These are phyloP conservation scores for Wiebesia pumilae DNA, from an alignment of 1,140 invertebrate species.

Conservation along the genomic window DNA sequence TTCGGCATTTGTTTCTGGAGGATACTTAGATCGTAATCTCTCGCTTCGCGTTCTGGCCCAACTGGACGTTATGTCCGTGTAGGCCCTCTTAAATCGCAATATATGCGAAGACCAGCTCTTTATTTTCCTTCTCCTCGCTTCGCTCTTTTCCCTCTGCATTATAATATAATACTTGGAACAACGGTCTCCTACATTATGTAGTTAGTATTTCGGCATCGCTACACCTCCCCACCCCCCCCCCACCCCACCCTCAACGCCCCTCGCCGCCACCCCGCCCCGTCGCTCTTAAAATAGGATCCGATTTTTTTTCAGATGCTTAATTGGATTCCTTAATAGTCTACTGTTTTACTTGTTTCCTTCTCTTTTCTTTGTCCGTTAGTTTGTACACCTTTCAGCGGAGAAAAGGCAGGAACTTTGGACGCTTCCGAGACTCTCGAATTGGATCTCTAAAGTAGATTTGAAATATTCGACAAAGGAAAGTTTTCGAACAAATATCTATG, in stretches of 20 bases:
- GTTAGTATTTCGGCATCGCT: neutral
- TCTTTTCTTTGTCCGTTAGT: no score
- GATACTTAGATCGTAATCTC: conserved; percentile 74
- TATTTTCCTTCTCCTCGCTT: conserved; percentile 52
- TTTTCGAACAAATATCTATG: no score
- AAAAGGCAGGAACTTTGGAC: neutral
- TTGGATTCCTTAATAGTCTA: neutral
- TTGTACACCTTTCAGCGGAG: neutral
- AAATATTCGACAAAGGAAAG: no score
- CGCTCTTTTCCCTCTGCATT: neutral
- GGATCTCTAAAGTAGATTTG: no score
- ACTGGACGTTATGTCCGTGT: neutral
- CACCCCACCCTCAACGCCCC: no score
- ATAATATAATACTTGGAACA: conserved; percentile 2
- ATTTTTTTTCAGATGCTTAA: conserved; percentile 23
- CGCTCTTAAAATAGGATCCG: neutral
- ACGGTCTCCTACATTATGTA: neutral
- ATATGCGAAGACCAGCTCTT: conserved; percentile 29
- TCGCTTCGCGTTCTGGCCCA: conserved; percentile 51
- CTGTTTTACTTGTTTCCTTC: neutral
- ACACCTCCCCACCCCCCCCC: no score
- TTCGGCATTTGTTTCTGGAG: conserved; percentile 72
- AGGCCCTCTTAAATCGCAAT: conserved; percentile 61
- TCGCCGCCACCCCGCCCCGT: neutral
- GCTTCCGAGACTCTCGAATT: no score